Evolutionary conservation across 2,113 vertebrate genomes (phyloP).

Genomic region (Melanerpes aurifrons): DNA sequence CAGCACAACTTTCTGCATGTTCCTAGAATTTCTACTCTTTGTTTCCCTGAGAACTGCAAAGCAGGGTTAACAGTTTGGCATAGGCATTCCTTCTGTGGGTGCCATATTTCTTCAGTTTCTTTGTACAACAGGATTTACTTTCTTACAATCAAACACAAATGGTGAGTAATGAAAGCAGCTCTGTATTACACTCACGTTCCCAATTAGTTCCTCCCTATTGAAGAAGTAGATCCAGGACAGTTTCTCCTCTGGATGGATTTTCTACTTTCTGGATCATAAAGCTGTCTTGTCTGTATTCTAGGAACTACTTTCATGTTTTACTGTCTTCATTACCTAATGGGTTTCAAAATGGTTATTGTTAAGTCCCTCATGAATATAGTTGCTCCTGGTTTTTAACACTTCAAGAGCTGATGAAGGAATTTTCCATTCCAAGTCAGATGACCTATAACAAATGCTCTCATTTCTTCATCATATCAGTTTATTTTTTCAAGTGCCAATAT

Average conservation of each 20-base stretch:
- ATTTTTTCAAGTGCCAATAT: background rate
- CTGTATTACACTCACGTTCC: conserved; percentile 35
- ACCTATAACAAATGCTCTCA: background rate
- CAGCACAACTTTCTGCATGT: background rate
- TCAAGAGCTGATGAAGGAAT: background rate
- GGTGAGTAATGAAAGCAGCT: background rate
- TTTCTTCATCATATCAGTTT: background rate
- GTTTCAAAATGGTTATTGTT: conserved; percentile 62
- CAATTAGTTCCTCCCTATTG: conserved; percentile 58
- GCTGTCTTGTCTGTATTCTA: conserved; percentile 59
- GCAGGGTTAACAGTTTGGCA: background rate
- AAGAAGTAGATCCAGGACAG: conserved; percentile 41
- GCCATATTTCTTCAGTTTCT: background rate
- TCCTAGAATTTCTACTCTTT: background rate
- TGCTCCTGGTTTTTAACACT: conserved; percentile 33
- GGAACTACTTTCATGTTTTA: conserved; percentile 56
- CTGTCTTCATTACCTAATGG: conserved; percentile 57
- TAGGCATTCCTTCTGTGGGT: background rate
- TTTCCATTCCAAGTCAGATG: background rate
- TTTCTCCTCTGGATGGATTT: conserved; percentile 59
- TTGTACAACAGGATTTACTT: background rate
- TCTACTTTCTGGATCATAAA: conserved; percentile 67
- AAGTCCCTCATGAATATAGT: conserved; percentile 33
- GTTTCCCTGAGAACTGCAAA: background rate
- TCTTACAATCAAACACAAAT: background rate